A percentile compares a stretch with the other conserved stretches of the same genome.
phyloP scores from a whole-genome alignment of 2,113 vertebrate species.

The Gymnocephalus cernua region DNA sequence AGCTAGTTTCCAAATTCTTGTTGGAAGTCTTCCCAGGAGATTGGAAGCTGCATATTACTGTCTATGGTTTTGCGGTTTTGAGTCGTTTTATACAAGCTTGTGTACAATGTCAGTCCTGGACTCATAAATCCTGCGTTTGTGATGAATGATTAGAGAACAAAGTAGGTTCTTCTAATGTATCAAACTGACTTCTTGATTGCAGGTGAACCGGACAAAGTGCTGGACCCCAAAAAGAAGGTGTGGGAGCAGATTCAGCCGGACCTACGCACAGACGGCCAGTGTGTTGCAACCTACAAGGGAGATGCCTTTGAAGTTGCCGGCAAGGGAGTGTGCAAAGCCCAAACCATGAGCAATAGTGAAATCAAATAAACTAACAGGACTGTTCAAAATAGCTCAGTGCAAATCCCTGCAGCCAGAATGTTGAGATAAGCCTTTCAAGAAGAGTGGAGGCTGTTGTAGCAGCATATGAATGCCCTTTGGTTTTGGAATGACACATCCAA shows the following conservation, averaged over 20 bases:
- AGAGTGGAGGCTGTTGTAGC: neutral
- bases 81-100: neutral
- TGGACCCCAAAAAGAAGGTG: conserved; percentile 93
- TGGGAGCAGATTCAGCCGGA: conserved; percentile 93
- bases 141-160: neutral
- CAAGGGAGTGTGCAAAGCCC: conserved; percentile 91
- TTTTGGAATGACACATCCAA: conserved; percentile 7
- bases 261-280: conserved; percentile 87
- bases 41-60: neutral
- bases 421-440: neutral
- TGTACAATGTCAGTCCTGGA: neutral
- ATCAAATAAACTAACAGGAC: conserved; percentile 86
- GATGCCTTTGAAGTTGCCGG: conserved; percentile 88
- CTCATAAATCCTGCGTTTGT: neutral
- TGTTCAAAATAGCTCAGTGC: neutral
- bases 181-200: conserved; percentile 11
- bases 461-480: neutral
- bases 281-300: conserved; percentile 92
- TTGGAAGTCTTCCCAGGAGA: neutral
- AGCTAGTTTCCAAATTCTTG: conserved; percentile 23
- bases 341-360: conserved; percentile 89
- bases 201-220: conserved; percentile 94
- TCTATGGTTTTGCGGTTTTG: neutral
- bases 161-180: neutral
- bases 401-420: conserved; percentile 16